Conservation (phyloP, 2,797 vertebrate genomes). For the Microctenopoma stevenorrisi region DNA sequence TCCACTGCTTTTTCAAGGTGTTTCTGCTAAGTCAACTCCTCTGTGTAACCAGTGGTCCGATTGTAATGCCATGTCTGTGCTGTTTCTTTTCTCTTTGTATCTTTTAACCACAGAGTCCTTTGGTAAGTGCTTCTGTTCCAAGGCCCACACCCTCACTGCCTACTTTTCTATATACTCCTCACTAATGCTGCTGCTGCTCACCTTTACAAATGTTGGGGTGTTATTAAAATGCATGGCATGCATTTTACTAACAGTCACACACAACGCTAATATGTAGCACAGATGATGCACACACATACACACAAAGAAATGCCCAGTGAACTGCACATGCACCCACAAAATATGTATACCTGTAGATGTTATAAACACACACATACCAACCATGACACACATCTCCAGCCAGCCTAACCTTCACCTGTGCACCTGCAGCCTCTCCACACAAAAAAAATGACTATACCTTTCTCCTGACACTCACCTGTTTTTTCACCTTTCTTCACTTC, state of each 20-base stretch:
- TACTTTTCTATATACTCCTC: constrained; percentile 82
- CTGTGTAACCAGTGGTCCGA: constrained; percentile 84
- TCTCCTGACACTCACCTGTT: constrained; percentile 76
- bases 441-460: constrained; percentile 61
- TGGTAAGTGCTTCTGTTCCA: constrained; percentile 99
- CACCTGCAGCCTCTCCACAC: constrained; percentile 76
- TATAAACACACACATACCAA: constrained; percentile 13
- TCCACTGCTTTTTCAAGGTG: constrained; percentile 84
- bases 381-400: constrained; percentile 36
- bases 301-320: background rate
- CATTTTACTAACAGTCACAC: constrained; percentile 94
- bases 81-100: constrained; percentile 99
- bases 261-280: constrained; percentile 28
- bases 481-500: constrained; percentile 54
- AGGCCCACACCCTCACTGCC: constrained; percentile 89
- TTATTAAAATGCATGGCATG: constrained; percentile 97
- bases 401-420: constrained; percentile 74
- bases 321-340: constrained; percentile 18
- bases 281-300: constrained; percentile 63
- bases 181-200: constrained; percentile 89
- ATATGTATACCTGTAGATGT: constrained; percentile 10
- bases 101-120: constrained; percentile 99
- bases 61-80: constrained; percentile 99
- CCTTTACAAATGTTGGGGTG: constrained; percentile 86
- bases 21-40: constrained; percentile 85